Percentiles rank a stretch among this genome's conserved stretches.
phyloP scores from a whole-genome alignment of 92 coral and sea anemone genomes.

The Heteractis magnifica region DNA sequence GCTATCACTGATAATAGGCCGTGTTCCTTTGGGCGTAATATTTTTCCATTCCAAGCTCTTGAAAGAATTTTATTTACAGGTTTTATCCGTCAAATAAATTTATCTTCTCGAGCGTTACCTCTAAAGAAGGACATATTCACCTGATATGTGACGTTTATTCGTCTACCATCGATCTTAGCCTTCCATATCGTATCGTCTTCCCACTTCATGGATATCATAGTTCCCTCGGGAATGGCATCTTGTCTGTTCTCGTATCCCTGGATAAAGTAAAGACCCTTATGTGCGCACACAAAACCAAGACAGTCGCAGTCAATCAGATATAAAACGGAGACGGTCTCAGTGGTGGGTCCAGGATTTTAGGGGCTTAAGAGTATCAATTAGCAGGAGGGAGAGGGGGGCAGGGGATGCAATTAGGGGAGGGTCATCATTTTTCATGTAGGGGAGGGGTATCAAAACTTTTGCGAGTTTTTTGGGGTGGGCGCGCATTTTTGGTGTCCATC shows the following conservation, averaged over 20 bases:
- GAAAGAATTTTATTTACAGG: too few species aligned
- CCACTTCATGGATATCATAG: conserved; percentile 67
- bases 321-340: neutral
- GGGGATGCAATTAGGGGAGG: too few species aligned
- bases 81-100: too few species aligned
- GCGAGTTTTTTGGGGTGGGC: too few species aligned
- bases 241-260: conserved; percentile 56
- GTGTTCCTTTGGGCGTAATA: neutral
- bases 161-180: conserved; percentile 73
- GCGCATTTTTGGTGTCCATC: too few species aligned
- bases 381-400: too few species aligned
- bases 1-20: neutral
- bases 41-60: neutral
- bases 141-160: conserved; percentile 78
- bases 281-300: conserved; percentile 28
- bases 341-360: neutral
- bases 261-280: neutral
- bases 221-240: conserved; percentile 74
- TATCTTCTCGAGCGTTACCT: too few species aligned
- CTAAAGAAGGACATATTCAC: conserved; percentile 10
- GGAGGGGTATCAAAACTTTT: too few species aligned
- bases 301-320: neutral
- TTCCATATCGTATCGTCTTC: conserved; percentile 55
- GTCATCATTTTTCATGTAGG: too few species aligned
- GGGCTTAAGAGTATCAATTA: too few species aligned